Conservation (phyloP, 2,113 vertebrate genomes). For the Carlito syrichta region DNA sequence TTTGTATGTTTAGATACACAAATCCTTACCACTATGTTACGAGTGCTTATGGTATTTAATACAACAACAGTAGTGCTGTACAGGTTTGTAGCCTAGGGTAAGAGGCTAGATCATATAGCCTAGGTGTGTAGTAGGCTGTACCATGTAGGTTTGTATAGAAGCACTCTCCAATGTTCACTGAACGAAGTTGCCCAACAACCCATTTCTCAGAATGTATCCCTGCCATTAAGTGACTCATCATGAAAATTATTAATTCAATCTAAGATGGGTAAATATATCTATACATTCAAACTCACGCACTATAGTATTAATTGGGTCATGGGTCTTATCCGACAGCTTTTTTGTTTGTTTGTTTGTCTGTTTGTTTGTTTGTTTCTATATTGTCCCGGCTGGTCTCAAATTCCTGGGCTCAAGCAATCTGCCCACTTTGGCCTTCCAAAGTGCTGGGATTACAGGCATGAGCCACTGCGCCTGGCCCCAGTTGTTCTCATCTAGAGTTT, state of each 20-base stretch:
- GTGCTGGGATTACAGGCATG: too few relatives aligned
- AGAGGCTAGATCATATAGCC: not conserved
- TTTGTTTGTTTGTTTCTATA: too few relatives aligned
- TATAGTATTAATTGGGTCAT: not conserved
- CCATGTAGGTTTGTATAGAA: too few relatives aligned
- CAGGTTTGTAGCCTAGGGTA: not conserved
- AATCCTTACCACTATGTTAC: not conserved
- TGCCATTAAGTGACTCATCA: not conserved
- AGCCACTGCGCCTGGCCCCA: too few relatives aligned
- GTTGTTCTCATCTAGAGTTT: not conserved
- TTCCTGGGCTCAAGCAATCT: too few relatives aligned
- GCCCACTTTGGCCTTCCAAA: too few relatives aligned
- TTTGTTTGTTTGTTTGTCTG: too few relatives aligned
- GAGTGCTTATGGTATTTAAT: not conserved
- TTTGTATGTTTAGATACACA: not conserved
- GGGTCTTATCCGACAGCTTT: not conserved
- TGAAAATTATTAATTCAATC: not conserved
- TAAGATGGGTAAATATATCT: not conserved
- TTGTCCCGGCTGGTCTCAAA: too few relatives aligned
- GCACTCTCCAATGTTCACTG: not conserved
- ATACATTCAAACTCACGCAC: not conserved
- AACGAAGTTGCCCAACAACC: not conserved
- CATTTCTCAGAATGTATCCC: not conserved
- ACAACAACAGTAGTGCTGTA: not conserved
- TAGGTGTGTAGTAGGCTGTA: not conserved